Evolutionary conservation across 2,797 vertebrate genomes (phyloP).

Genomic region (Mus minutoides): DNA sequence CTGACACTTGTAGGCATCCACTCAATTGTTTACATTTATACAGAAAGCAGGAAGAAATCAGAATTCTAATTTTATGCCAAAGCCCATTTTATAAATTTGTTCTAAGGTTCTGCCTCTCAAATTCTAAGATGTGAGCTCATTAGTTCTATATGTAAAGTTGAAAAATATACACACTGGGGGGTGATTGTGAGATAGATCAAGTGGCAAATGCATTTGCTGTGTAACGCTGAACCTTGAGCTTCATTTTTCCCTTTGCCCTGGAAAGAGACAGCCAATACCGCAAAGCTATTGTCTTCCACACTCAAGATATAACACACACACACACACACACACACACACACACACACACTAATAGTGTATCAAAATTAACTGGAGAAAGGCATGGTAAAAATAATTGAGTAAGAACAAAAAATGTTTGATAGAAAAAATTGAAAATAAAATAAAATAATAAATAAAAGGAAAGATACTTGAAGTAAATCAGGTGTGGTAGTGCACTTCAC

Average conservation of each 20-base stretch:
- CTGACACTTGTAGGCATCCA: background rate
- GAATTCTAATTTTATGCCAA: background rate
- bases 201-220: background rate
- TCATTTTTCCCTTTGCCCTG: background rate
- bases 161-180: background rate
- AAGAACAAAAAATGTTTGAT: background rate
- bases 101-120: background rate
- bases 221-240: background rate
- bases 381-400: background rate
- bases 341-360: background rate
- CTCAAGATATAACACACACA: background rate
- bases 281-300: background rate
- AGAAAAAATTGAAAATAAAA: background rate
- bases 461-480: background rate
- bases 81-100: background rate
- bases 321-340: background rate
- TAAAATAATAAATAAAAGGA: constrained; percentile 12
- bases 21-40: background rate
- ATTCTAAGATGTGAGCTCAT: background rate
- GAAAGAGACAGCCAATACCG: background rate
- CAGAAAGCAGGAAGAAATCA: background rate
- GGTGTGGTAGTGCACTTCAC: background rate
- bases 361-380: background rate
- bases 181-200: background rate
- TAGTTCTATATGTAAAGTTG: background rate